Base-by-base conservation (phyloP, 2,113 vertebrate species). In the Rousettus leschenaultii region DNA sequence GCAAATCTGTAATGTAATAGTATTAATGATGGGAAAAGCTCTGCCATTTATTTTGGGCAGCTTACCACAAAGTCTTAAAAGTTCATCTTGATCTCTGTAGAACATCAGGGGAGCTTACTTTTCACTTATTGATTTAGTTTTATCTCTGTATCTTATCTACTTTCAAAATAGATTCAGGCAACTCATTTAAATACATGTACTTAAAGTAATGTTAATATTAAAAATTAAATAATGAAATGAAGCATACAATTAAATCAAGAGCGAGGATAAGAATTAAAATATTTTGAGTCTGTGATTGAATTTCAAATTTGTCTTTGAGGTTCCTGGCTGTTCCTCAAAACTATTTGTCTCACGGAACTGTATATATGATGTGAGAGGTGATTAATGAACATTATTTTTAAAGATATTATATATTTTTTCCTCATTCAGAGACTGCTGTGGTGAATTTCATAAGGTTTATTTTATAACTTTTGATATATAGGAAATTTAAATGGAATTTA, bases 401-500 rank as follows among this genome's bases (percentile, higher is more conserved):
- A 55, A 38, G 45, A 21, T 45, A 61, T 30, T 61, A 51, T 53
- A 38, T 68, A 43, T 71, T 86, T 71, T 48, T 28, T 21, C 18
- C 65, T 66, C 11, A 86, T 57, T 90, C 6, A 86, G 33, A 79
- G 73, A 94, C 74, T 53, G 14, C 45, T 93, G 11, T 79, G n/a
- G n/a, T 73, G 35, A 55, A 48, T 89, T 89, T 79, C 38, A 84
- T 43, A 70, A 84, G 35, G 3, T n/a, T 78, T 59, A 18, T 83
- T 88, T 92, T 59, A n/a, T 83, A 83, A 75, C 43, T 28, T 95
- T 63, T 79, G 51, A 68, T 63, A 84, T 85, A 78, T 55, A 85
- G 40, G 24, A 86, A 90, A 85, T 71, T 71, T 78, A 85, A 85
- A 10, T 73, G 40, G 30, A 79, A 73, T 89, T 59, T 59, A 90